Percentiles rank a stretch among this genome's conserved stretches.
Evolutionary conservation across 1,140 invertebrate genomes (phyloP).

Genomic region (Artemia franciscana): DNA sequence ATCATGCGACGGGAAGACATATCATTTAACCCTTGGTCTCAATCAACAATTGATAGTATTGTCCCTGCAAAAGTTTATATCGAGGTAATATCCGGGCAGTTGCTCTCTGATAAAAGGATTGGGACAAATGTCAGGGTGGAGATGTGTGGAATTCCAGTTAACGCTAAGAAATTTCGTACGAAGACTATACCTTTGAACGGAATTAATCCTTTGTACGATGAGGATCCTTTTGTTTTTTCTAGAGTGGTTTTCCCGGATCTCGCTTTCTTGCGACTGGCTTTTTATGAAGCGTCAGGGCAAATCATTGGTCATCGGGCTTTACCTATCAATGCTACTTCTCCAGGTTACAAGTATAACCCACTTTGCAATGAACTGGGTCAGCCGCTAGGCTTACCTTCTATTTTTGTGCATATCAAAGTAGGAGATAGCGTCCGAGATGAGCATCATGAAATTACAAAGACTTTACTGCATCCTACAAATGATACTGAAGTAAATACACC

Average conservation of each 20-base stretch:
- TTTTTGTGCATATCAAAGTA: slow-evolving; percentile 78
- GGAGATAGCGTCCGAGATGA: slow-evolving; percentile 94
- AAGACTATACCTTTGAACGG: slow-evolving; percentile 80
- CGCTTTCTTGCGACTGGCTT: slow-evolving; percentile 78
- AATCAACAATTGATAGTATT: slow-evolving; percentile 97
- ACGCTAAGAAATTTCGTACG: slow-evolving; percentile 91
- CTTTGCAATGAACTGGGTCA: slow-evolving; percentile 82
- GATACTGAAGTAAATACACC: no score
- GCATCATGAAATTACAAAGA: slow-evolving; percentile 64
- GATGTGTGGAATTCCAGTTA: slow-evolving; percentile 95
- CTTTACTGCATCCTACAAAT: slow-evolving; percentile 90
- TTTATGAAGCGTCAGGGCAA: slow-evolving; percentile 84
- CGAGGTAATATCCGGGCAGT: slow-evolving; percentile 59
- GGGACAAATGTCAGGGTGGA: slow-evolving; percentile 97
- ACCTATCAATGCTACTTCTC: slow-evolving; percentile 86
- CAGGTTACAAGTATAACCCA: slow-evolving; percentile 70
- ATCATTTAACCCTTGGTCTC: slow-evolving; percentile 89
- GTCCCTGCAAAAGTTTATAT: slow-evolving; percentile 90
- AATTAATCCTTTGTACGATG: slow-evolving; percentile 86
- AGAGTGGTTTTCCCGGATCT: slow-evolving; percentile 90
- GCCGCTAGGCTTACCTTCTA: slow-evolving; percentile 58
- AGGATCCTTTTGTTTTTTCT: slow-evolving; percentile 82
- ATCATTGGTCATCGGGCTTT: slow-evolving; percentile 87
- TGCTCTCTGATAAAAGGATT: slow-evolving; percentile 81
- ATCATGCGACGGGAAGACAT: slow-evolving; percentile 90